phyloP scores from a whole-genome alignment of 1,140 invertebrate genomes.

The Zaprionus africanus region DNA sequence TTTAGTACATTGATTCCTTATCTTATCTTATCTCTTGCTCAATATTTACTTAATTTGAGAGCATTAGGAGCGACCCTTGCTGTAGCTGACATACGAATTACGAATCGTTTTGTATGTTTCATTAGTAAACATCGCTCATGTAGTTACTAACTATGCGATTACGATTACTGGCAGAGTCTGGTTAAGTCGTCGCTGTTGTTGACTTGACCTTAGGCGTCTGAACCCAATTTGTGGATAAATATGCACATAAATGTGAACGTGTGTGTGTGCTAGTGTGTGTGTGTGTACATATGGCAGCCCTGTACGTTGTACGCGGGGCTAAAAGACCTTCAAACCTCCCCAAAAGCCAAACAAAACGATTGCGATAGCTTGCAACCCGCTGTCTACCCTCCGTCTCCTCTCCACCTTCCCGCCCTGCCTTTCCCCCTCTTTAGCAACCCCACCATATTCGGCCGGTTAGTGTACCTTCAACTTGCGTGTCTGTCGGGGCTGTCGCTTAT shows the following conservation, averaged over 20 bases:
- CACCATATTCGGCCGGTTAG: slow-evolving; percentile 21
- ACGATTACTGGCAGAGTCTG: slow-evolving; percentile 55
- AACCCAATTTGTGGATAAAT: slow-evolving; percentile 74
- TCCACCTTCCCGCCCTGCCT: neutral
- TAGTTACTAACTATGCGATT: slow-evolving; percentile 79
- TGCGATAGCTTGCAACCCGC: slow-evolving; percentile 59
- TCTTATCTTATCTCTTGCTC: slow-evolving; percentile 29
- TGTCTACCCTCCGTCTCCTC: neutral
- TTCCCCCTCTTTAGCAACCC: neutral
- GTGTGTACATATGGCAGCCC: slow-evolving; percentile 35
- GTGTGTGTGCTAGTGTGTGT: slow-evolving; percentile 19
- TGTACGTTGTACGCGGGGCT: slow-evolving; percentile 10
- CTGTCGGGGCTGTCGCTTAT: slow-evolving; percentile 51
- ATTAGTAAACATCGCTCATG: slow-evolving; percentile 73
- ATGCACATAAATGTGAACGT: slow-evolving; percentile 31
- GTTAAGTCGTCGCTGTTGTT: slow-evolving; percentile 36
- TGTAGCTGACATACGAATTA: slow-evolving; percentile 36
- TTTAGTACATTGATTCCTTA: neutral
- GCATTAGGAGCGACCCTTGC: slow-evolving; percentile 41
- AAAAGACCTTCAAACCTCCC: slow-evolving; percentile 68
- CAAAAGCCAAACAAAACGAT: slow-evolving; percentile 64
- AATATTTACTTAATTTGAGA: slow-evolving; percentile 18
- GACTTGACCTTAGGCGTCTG: slow-evolving; percentile 77
- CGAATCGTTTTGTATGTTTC: slow-evolving; percentile 66
- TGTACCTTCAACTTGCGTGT: slow-evolving; percentile 75